A percentile compares a stretch with the other conserved stretches of the same genome.
phyloP scores from a whole-genome alignment of 2,888 invertebrate genomes.

The Cancer borealis region DNA sequence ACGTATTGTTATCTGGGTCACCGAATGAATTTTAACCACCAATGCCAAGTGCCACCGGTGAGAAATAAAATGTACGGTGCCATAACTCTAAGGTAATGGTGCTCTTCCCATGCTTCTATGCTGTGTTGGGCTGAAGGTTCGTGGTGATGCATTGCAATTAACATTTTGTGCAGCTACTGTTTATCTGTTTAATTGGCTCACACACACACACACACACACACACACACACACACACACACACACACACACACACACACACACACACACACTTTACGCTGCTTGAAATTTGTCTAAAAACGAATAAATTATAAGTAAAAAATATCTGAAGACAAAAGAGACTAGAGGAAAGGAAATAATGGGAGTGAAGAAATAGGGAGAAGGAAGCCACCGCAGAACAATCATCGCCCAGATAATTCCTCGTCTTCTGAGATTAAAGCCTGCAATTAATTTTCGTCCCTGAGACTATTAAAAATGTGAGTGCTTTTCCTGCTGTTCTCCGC shows the following conservation, averaged over 20 bases:
- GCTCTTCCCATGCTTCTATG: too few species aligned
- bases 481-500: neutral
- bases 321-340: neutral
- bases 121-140: too few species aligned
- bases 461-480: neutral
- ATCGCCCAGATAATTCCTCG: neutral
- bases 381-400: neutral
- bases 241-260: too few species aligned
- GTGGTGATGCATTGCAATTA: too few species aligned
- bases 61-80: neutral
- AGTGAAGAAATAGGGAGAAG: neutral
- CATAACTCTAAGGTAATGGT: neutral
- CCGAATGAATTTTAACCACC: neutral
- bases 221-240: too few species aligned
- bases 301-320: neutral
- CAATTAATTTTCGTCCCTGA: slow-evolving; percentile 9
- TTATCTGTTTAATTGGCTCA: too few species aligned
- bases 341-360: neutral
- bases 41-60: neutral
- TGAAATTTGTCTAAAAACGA: neutral
- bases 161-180: too few species aligned
- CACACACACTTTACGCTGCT: neutral
- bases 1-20: neutral
- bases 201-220: too few species aligned
- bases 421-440: neutral